Base-by-base conservation (phyloP, 2,113 vertebrate genomes). In the Galemys pyrenaicus region DNA sequence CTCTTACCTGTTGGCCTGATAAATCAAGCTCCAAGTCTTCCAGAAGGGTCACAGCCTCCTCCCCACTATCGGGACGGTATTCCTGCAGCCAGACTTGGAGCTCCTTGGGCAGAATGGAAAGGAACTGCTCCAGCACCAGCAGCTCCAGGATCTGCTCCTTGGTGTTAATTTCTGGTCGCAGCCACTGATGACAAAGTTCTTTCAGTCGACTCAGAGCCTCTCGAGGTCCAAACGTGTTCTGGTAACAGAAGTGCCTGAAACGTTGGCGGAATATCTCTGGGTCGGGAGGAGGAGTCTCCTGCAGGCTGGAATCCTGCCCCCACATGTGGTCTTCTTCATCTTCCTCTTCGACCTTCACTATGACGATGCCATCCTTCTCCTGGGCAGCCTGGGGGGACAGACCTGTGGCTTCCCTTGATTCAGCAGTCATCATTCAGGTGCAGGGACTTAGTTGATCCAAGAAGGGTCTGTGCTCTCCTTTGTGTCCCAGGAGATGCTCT, bases 191-290 rank as follows among this genome's bases (percentile, higher is more conserved):
- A 92, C 97, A 97, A 62, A 97, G 97, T 78, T 97, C 97, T 67
- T 96, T 96, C 8, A 97, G 94, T 16, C 96, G 94, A 88, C 96
- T 96, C 39, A 97, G 92, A 54, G 97, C 97, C 65, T 97, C 97
- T 85, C 97, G 96, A 8, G 97, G 97, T 35, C 97, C 97, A 37
- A 97, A 97, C 24, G 97, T 97, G 71, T 98, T 97, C 73, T 97
- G 96, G 62, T 98, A 98, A 87, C 97, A 97, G 88, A 98, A 98
- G 41, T 92, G 94, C 83, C 97, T 79, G 68, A 98, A 98, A 22
- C 83, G 96, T 5, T 97, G 97, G 26, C 97, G 97, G 94, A 97
- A 97, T n/a, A 97, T 64, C 84, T 97, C 92, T 12, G 96, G 96
- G 81, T 98, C 97, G 0, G 95, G 75, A 3, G 95, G 92, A 13